Percentiles rank a stretch among this genome's conserved stretches.
Evolutionary conservation across 1,140 invertebrate genomes (phyloP).

Genomic region (Drosophila neocordata): DNA sequence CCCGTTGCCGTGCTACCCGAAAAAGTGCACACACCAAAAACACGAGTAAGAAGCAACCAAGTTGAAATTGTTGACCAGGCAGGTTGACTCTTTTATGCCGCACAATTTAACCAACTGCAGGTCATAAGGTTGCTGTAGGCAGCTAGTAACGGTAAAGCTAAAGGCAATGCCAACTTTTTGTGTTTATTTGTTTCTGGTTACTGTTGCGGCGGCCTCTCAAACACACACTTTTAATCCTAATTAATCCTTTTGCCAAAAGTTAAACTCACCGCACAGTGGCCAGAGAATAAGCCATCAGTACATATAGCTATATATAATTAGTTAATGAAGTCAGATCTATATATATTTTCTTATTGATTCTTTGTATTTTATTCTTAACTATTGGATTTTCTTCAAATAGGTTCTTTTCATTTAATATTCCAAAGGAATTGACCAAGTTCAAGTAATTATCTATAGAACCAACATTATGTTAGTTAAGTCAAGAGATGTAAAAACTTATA

Average conservation of each 20-base stretch:
- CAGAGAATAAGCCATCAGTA: background rate
- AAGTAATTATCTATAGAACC: no score
- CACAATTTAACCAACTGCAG: constrained; percentile 56
- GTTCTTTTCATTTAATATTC: no score
- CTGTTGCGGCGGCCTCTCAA: constrained; percentile 32
- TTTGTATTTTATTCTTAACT: no score
- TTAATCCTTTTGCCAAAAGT: constrained; percentile 61
- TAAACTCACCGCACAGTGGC: constrained; percentile 12
- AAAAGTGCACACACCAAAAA: constrained; percentile 33
- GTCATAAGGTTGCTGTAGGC: background rate
- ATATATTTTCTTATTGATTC: no score
- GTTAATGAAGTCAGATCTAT: no score
- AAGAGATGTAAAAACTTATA: background rate
- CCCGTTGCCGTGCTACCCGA: background rate
- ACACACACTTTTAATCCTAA: constrained; percentile 58
- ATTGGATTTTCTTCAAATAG: no score
- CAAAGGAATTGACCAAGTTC: no score
- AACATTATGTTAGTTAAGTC: no score
- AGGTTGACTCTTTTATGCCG: constrained; percentile 65
- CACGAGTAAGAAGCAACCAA: constrained; percentile 23
- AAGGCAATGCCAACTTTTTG: constrained; percentile 1
- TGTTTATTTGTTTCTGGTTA: constrained; percentile 26
- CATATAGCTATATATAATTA: no score
- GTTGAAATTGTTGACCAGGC: constrained; percentile 59
- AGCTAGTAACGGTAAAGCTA: background rate